phyloP scores from a whole-genome alignment of 2,797 vertebrate genomes.

The Enoplosus armatus region DNA sequence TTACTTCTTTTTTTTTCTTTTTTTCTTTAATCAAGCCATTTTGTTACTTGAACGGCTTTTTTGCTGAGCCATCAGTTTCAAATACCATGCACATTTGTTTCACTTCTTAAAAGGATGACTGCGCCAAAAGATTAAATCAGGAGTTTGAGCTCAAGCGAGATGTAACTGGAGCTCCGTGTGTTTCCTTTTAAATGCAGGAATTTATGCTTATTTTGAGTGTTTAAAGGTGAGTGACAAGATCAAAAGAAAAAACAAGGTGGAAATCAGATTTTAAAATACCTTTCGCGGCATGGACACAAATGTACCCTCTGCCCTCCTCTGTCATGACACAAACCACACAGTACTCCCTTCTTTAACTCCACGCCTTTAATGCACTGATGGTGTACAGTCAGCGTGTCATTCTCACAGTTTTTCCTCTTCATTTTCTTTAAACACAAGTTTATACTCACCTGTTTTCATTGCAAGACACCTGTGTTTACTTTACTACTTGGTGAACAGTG shows the following conservation, averaged over 20 bases:
- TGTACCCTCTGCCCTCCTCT: not conserved
- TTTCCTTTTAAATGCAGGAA: not conserved
- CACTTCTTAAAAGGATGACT: not conserved
- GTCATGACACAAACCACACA: not conserved
- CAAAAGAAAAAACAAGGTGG: not conserved
- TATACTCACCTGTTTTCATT: not conserved
- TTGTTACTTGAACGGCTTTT: constrained; percentile 5
- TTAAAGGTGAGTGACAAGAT: not conserved
- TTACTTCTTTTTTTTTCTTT: too few relatives aligned
- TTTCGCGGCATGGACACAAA: not conserved
- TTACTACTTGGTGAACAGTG: not conserved
- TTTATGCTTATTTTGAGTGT: not conserved
- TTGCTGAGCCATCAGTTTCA: constrained; percentile 30
- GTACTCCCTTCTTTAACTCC: not conserved
- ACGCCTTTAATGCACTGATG: not conserved
- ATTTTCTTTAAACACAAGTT: not conserved
- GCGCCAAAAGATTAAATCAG: constrained; percentile 9
- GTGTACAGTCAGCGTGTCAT: not conserved
- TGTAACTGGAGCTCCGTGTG: not conserved
- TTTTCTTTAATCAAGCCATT: constrained; percentile 22
- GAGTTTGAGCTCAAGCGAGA: not conserved
- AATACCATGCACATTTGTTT: constrained; percentile 26
- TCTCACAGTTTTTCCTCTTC: not conserved
- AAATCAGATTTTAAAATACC: not conserved
- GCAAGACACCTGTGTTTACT: not conserved